These are phyloP conservation scores for Parnassius apollo DNA, from an alignment of 2,888 invertebrate species.

Conservation along the genomic window DNA sequence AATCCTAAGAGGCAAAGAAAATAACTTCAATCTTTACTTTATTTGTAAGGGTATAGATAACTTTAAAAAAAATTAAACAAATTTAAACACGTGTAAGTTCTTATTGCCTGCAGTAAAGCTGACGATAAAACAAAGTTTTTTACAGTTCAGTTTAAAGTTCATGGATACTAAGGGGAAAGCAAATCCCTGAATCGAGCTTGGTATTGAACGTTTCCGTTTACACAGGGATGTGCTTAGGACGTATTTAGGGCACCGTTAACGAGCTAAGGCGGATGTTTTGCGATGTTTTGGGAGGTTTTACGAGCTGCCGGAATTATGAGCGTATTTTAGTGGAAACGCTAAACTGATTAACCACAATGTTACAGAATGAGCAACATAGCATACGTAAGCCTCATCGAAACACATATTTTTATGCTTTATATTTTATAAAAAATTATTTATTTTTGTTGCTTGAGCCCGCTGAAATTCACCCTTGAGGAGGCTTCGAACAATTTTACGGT, in stretches of 20 bases:
- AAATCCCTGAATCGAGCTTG: slow-evolving; percentile 10
- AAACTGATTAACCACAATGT: slow-evolving; percentile 25
- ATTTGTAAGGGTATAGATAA: no score
- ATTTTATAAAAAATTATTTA: no score
- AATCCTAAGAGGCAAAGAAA: no score
- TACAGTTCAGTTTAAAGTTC: neutral
- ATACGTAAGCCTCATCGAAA: neutral
- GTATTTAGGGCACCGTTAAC: slow-evolving; percentile 22
- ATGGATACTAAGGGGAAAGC: slow-evolving; percentile 4
- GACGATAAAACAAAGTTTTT: slow-evolving; percentile 2
- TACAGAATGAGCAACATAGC: slow-evolving; percentile 2
- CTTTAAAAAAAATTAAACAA: no score
- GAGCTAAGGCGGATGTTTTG: slow-evolving; percentile 24
- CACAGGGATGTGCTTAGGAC: slow-evolving; percentile 19
- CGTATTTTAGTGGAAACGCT: slow-evolving; percentile 22
- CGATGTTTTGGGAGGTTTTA: slow-evolving; percentile 13
- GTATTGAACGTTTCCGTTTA: slow-evolving; percentile 22
- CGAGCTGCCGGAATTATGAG: slow-evolving; percentile 23
- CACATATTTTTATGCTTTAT: no score
- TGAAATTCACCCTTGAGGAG: neutral
- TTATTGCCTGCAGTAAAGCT: no score
- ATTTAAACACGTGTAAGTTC: no score
- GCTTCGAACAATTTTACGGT: neutral
- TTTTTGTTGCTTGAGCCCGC: no score
- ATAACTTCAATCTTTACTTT: no score